Evolutionary conservation across 2,797 vertebrate species (phyloP).

Genomic region (Pogoniulus pusillus): DNA sequence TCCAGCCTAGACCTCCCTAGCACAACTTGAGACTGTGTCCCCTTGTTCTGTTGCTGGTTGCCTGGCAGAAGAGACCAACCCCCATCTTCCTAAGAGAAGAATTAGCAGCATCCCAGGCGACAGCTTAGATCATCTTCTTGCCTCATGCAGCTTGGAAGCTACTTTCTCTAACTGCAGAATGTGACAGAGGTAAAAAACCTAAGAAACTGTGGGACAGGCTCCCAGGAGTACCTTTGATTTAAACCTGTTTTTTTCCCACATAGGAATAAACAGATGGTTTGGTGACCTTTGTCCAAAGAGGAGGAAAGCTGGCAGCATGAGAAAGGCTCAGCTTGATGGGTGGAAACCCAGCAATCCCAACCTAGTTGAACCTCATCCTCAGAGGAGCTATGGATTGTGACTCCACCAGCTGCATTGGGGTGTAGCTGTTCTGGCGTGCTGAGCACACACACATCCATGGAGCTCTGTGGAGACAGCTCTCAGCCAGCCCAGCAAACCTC

Average conservation of each 20-base stretch:
- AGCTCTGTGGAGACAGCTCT: not conserved
- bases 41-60: too few species aligned
- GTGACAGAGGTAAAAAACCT: fast-evolving
- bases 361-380: not conserved
- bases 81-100: not conserved
- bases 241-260: not conserved
- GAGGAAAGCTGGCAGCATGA: not conserved
- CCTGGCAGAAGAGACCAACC: too few species aligned
- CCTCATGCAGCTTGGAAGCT: not conserved
- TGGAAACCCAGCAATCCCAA: not conserved
- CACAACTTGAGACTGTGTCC: too few species aligned
- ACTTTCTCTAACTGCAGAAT: not conserved
- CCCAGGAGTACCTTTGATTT: not conserved
- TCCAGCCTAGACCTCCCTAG: too few species aligned
- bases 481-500: not conserved
- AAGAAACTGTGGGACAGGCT: not conserved
- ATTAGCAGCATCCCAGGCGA: not conserved
- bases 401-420: not conserved
- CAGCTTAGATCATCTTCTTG: not conserved
- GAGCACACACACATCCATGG: not conserved
- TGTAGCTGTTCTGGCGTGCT: not conserved
- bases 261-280: not conserved
- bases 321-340: fast-evolving
- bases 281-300: not conserved
- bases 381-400: not conserved